Percentiles rank a stretch among this genome's conserved stretches.
These are phyloP conservation scores for Ptilonorhynchus violaceus DNA, from an alignment of 2,113 vertebrate species.

Conservation along the genomic window DNA sequence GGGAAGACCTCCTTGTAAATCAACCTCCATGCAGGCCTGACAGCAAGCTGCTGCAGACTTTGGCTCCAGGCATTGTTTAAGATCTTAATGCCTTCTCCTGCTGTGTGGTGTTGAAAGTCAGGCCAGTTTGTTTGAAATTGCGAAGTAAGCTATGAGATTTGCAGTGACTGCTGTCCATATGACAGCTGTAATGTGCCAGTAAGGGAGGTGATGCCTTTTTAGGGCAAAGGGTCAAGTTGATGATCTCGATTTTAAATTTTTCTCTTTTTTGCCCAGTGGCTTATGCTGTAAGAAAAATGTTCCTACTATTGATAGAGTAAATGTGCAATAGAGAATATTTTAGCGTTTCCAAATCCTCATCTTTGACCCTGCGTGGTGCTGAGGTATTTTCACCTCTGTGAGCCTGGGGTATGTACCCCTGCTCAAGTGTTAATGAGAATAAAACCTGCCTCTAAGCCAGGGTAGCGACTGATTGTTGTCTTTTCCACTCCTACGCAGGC, in stretches of 20 bases:
- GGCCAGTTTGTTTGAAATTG: background rate
- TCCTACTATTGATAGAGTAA: background rate
- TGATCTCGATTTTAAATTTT: background rate
- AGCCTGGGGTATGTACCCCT: background rate
- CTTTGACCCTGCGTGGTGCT: background rate
- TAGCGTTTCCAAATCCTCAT: background rate
- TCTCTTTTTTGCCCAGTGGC: background rate
- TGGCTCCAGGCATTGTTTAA: background rate
- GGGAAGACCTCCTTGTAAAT: background rate
- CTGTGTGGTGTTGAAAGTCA: constrained; percentile 9
- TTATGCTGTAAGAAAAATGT: background rate
- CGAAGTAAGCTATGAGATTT: background rate
- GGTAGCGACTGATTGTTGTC: background rate
- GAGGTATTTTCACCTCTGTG: background rate
- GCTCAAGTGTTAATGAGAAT: background rate
- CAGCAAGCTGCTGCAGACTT: background rate
- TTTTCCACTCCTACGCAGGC: constrained; percentile 26
- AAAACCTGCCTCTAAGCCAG: background rate
- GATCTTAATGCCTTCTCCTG: background rate
- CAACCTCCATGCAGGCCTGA: background rate
- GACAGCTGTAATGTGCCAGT: background rate
- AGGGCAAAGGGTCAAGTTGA: background rate
- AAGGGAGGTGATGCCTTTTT: background rate
- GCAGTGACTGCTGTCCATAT: background rate
- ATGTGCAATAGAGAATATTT: background rate